phyloP scores from a whole-genome alignment of 53 echinoderm and acorn worm species.

The Antedon mediterranea region DNA sequence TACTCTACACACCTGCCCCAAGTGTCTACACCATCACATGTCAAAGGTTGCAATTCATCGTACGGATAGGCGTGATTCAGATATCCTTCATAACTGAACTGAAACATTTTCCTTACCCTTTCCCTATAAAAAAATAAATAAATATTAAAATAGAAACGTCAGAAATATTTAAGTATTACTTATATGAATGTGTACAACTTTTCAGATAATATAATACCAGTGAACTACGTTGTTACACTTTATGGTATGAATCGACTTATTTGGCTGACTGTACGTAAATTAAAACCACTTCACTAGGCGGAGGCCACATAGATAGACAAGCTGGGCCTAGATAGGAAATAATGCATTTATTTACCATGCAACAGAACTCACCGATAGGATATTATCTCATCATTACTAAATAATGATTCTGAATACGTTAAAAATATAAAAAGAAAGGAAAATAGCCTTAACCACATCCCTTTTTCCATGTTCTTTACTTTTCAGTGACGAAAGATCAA shows the following conservation, averaged over 20 bases:
- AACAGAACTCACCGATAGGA: neutral
- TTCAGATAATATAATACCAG: no score
- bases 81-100: constrained; percentile 74
- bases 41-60: constrained; percentile 89
- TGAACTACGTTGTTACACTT: no score
- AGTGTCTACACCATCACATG: constrained; percentile 86
- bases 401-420: neutral
- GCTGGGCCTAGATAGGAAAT: no score
- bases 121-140: constrained; percentile 30
- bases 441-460: neutral
- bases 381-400: neutral
- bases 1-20: constrained; percentile 68
- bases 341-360: no score
- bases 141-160: no score
- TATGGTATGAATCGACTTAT: no score
- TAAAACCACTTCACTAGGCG: no score
- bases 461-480: neutral
- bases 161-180: no score
- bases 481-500: neutral
- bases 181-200: no score
- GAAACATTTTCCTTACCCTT: constrained; percentile 68
- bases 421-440: neutral
- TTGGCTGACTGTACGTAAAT: no score
- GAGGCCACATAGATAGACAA: no score
- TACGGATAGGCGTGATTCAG: constrained; percentile 80